Base-by-base conservation (phyloP, 2,888 invertebrate genomes). In the Cantharis nigra region DNA sequence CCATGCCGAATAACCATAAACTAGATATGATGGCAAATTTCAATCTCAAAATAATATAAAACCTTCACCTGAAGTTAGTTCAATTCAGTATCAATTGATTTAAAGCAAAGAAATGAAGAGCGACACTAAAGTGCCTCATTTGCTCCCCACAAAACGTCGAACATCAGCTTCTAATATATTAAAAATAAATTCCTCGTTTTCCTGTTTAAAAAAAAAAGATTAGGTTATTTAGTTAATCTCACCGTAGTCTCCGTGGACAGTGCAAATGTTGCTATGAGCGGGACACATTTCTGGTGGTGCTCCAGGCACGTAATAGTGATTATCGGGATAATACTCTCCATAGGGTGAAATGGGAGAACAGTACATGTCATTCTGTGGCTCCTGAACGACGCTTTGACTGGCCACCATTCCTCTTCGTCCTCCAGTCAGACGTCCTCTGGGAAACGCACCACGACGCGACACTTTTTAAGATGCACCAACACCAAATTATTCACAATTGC, bases 171-270 rank as follows among this genome's bases (percentile, higher is more conserved):
- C 18, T 20, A 20, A 20, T 20, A 20, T 3, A 20, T 3, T 3
- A 20, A 20, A 3, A 3, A 20, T 20, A 20, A 20, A 20, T 20
- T 20, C 20, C 20, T 20, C n/a, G n/a, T n/a, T n/a, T n/a, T n/a
- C 1, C 16, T 16, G 1, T 16, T 16, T 16, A 16, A 16, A 16
- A 20, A 20, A n/a, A 20, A 20, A 20, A 33, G 3, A 13, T 33
- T 33, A 49, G 33, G n/a, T 49, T 49, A 49, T n/a, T 5, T 49
- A 49, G 33, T 20, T 75, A 73, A 62, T 76, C 93, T 91, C 89
- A 94, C 94, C 94, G 89, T 92, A 94, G 88, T 94, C 94, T 84
- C 93, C 90, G 85, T 94, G 94, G 87, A 94, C 90, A 81, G 93
- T 91, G 89, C 94, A 94, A 90, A 94, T 91, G 92, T 74, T 70